A percentile compares a stretch with the other conserved stretches of the same genome.
Evolutionary conservation across 2,888 invertebrate genomes (phyloP).

Genomic region (Rugalucina vietnamica): DNA sequence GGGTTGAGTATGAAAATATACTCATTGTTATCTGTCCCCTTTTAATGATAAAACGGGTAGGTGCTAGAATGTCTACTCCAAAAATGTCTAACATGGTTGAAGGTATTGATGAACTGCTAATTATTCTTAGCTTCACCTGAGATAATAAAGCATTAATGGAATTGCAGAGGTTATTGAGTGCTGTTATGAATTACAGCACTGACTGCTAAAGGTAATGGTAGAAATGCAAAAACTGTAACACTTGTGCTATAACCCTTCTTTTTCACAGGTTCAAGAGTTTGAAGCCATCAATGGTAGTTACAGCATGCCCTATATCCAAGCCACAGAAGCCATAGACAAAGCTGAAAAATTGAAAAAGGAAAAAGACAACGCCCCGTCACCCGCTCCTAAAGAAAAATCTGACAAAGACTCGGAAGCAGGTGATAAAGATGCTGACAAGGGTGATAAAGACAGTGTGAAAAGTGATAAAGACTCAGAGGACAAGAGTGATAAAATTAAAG

Average conservation of each 20-base stretch:
- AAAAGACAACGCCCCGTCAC: constrained; percentile 57
- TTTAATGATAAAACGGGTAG: too few species aligned
- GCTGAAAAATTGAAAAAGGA: constrained; percentile 87
- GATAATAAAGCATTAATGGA: too few species aligned
- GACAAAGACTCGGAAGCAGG: constrained; percentile 74
- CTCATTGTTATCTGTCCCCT: too few species aligned
- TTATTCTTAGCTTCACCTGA: too few species aligned
- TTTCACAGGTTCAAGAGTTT: constrained; percentile 94
- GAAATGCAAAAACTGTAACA: too few species aligned
- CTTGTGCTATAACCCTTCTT: not conserved
- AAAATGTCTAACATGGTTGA: too few species aligned
- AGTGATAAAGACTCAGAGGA: constrained; percentile 35
- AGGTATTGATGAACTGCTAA: too few species aligned
- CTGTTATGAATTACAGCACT: too few species aligned
- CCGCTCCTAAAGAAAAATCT: constrained; percentile 83
- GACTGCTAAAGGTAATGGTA: too few species aligned
- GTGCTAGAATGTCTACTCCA: too few species aligned
- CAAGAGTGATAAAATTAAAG: constrained; percentile 45
- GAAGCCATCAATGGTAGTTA: constrained; percentile 99
- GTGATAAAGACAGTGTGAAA: constrained; percentile 47
- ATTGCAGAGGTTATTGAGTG: too few species aligned
- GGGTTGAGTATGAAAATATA: too few species aligned
- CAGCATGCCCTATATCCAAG: constrained; percentile 91
- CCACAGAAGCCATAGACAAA: constrained; percentile 85
- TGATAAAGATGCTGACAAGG: constrained; percentile 70